phyloP scores from a whole-genome alignment of 2,888 invertebrate genomes.

The Brachyptera risi region DNA sequence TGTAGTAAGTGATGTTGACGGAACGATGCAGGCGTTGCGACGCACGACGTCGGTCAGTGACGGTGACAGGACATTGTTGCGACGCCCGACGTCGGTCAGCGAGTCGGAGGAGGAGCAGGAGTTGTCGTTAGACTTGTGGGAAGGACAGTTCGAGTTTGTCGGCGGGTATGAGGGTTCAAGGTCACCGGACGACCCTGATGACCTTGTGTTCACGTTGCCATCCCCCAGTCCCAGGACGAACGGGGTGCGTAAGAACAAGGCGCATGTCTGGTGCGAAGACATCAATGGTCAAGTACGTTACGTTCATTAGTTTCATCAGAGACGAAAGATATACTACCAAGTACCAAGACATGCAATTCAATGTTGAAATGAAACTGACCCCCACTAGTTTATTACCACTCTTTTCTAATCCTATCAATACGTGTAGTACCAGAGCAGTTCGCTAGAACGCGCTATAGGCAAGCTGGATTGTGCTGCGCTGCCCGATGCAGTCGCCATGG shows the following conservation, averaged over 20 bases:
- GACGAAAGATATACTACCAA: too few species aligned
- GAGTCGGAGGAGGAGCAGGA: constrained; percentile 44
- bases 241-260: constrained; percentile 54
- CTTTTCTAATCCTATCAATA: too few species aligned
- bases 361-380: too few species aligned
- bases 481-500: too few species aligned
- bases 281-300: constrained; percentile 58
- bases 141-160: constrained; percentile 82
- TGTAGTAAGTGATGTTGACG: too few species aligned
- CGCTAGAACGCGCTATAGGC: too few species aligned
- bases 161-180: constrained; percentile 44
- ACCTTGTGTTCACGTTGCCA: constrained; percentile 36
- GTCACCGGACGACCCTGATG: not conserved
- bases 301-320: too few species aligned
- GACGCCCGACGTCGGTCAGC: not conserved
- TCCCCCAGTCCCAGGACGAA: constrained; percentile 39
- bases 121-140: constrained; percentile 84
- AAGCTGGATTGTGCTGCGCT: too few species aligned
- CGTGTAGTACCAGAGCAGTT: too few species aligned
- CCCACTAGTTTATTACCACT: too few species aligned
- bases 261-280: constrained; percentile 57
- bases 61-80: not conserved
- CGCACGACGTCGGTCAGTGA: constrained; percentile 8
- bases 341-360: too few species aligned
- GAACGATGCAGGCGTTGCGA: not conserved